Percentiles rank a stretch among this genome's conserved stretches.
Evolutionary conservation across 1,140 invertebrate species (phyloP).

Genomic region (Hylaeus anthracinus): DNA sequence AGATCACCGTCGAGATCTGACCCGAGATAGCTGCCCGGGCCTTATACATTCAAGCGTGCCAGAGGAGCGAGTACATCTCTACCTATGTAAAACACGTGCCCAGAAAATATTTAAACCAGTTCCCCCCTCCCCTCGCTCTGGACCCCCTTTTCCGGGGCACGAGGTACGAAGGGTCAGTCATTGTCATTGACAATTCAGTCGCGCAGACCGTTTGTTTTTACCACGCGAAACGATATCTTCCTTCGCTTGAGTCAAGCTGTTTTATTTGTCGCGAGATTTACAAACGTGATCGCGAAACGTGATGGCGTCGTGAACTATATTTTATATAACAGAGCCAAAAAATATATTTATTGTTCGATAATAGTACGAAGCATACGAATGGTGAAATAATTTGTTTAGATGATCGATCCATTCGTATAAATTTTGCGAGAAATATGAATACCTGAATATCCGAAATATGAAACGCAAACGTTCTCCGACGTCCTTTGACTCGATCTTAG

Average conservation of each 20-base stretch:
- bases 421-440: too few relatives aligned
- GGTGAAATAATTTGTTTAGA: too few relatives aligned
- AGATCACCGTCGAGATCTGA: conserved; percentile 72
- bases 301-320: background rate
- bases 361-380: too few relatives aligned
- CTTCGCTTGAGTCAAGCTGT: background rate
- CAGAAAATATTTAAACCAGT: conserved; percentile 74
- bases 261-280: conserved; percentile 7
- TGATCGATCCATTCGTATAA: too few relatives aligned
- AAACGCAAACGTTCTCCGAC: background rate
- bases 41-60: conserved; percentile 69
- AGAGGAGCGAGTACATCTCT: conserved; percentile 65
- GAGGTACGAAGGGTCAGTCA: conserved; percentile 42
- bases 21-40: conserved; percentile 67
- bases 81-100: conserved; percentile 73
- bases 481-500: background rate
- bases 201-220: conserved; percentile 40
- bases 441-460: too few relatives aligned
- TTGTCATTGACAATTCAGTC: conserved; percentile 62
- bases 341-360: too few relatives aligned
- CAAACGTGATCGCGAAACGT: background rate
- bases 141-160: background rate
- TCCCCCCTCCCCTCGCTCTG: conserved; percentile 36
- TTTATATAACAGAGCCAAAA: background rate
- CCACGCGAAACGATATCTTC: background rate